phyloP scores from a whole-genome alignment of 2,888 invertebrate species.

The Nysson spinosus region DNA sequence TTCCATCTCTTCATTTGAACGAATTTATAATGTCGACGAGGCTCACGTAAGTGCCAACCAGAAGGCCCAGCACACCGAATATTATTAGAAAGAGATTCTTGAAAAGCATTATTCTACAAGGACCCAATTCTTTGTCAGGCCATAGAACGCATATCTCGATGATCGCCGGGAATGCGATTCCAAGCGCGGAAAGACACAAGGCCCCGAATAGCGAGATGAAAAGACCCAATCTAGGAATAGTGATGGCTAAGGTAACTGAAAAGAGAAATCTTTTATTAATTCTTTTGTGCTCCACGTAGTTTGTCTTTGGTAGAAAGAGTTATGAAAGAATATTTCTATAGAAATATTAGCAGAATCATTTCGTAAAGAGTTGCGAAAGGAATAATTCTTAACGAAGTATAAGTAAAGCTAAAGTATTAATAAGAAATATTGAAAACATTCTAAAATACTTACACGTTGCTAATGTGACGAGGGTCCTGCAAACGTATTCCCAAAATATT shows the following conservation, averaged over 20 bases:
- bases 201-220: slow-evolving; percentile 89
- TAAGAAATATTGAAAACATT: background rate
- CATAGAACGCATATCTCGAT: slow-evolving; percentile 86
- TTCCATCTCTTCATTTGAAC: slow-evolving; percentile 55
- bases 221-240: slow-evolving; percentile 84
- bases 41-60: slow-evolving; percentile 81
- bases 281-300: too few relatives aligned
- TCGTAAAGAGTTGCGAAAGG: too few relatives aligned
- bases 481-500: slow-evolving; percentile 78
- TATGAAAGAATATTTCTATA: too few relatives aligned
- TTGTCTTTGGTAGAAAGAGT: too few relatives aligned
- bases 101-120: slow-evolving; percentile 75
- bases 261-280: slow-evolving; percentile 54
- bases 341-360: too few relatives aligned
- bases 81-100: slow-evolving; percentile 79
- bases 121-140: slow-evolving; percentile 81
- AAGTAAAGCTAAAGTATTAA: background rate
- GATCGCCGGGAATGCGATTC: slow-evolving; percentile 86
- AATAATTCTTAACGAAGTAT: too few relatives aligned
- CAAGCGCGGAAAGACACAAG: slow-evolving; percentile 85
- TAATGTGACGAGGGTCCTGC: slow-evolving; percentile 79
- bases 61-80: slow-evolving; percentile 79
- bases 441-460: slow-evolving; percentile 81
- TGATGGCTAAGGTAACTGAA: slow-evolving; percentile 85
- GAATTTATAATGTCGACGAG: slow-evolving; percentile 79